phyloP scores from a whole-genome alignment of 1,140 invertebrate genomes.

The Drepana arcuata region DNA sequence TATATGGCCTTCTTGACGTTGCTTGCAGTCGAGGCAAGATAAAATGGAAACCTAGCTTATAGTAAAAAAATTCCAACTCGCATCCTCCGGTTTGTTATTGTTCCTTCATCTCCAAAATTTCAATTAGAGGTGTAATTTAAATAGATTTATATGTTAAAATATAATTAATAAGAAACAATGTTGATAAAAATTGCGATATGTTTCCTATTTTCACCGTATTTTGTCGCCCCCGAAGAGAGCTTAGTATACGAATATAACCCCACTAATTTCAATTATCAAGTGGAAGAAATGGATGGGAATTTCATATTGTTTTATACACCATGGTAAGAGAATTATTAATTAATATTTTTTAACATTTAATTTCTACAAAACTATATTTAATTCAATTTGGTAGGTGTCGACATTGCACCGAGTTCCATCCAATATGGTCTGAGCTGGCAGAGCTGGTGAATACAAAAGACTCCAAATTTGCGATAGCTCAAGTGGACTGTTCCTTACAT shows the following conservation, averaged over 20 bases:
- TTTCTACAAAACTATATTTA: conserved; percentile 2
- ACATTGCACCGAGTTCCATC: conserved; percentile 53
- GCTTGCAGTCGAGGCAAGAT: too few relatives aligned
- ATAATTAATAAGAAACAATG: conserved; percentile 9
- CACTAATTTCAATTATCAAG: conserved; percentile 45
- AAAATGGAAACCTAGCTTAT: too few relatives aligned
- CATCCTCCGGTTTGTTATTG: too few relatives aligned
- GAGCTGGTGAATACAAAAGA: conserved; percentile 52
- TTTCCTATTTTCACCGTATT: conserved; percentile 35
- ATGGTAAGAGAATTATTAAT: conserved; percentile 29
- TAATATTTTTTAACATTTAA: conserved; percentile 2
- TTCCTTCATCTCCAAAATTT: too few relatives aligned
- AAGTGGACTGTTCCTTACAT: conserved; percentile 55
- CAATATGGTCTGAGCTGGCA: conserved; percentile 51
- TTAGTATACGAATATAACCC: conserved; percentile 50
- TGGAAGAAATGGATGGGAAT: conserved; percentile 59
- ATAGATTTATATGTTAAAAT: too few relatives aligned
- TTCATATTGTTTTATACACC: conserved; percentile 64
- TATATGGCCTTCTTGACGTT: too few relatives aligned
- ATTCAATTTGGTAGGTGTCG: conserved; percentile 32
- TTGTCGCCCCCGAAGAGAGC: conserved; percentile 48
- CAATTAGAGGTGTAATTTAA: too few relatives aligned
- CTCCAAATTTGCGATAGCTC: conserved; percentile 61
- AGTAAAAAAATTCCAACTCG: too few relatives aligned
- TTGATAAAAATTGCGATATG: conserved; percentile 6